phyloP scores from a whole-genome alignment of 2,797 vertebrate species.

The Microctenopoma steveboyesi region DNA sequence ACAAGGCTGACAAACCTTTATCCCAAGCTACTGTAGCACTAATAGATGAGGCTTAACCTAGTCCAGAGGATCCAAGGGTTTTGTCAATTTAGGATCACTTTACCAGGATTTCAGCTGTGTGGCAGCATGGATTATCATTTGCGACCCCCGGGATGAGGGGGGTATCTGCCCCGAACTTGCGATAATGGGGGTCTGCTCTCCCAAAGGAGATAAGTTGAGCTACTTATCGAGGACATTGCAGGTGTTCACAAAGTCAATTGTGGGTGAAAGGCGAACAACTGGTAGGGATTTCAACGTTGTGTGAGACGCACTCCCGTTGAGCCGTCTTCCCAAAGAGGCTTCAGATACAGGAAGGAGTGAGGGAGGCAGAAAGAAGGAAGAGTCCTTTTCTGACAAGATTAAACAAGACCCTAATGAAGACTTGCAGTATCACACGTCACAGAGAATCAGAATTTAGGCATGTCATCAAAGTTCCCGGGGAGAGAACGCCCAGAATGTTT shows the following conservation, averaged over 20 bases:
- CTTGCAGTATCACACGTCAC: conserved; percentile 54
- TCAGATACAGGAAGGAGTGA: conserved; percentile 46
- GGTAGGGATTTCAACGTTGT: conserved; percentile 62
- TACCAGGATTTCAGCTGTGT: conserved; percentile 72
- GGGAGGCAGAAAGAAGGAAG: conserved; percentile 36
- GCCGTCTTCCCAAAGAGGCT: conserved; percentile 44
- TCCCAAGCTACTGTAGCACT: conserved; percentile 67
- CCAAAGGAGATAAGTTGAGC: conserved; percentile 73
- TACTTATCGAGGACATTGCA: conserved; percentile 79
- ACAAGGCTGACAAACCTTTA: conserved; percentile 65
- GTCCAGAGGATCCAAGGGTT: conserved; percentile 74
- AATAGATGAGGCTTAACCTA: conserved; percentile 77
- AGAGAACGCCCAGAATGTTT: conserved; percentile 62
- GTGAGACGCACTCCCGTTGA: conserved; percentile 59
- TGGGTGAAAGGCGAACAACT: conserved; percentile 68
- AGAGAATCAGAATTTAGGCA: conserved; percentile 54
- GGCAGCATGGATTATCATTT: conserved; percentile 74
- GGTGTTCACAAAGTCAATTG: conserved; percentile 76
- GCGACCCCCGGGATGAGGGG: conserved; percentile 59
- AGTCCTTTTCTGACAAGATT: conserved; percentile 71
- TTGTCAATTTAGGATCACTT: conserved; percentile 81
- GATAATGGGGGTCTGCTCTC: conserved; percentile 74
- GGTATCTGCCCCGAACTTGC: conserved; percentile 72
- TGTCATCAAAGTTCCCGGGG: conserved; percentile 54
- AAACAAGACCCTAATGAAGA: conserved; percentile 60